Percentiles rank a stretch among this genome's conserved stretches.
phyloP scores from a whole-genome alignment of 2,113 vertebrate species.

The Cryptomyrus ogoouensis region DNA sequence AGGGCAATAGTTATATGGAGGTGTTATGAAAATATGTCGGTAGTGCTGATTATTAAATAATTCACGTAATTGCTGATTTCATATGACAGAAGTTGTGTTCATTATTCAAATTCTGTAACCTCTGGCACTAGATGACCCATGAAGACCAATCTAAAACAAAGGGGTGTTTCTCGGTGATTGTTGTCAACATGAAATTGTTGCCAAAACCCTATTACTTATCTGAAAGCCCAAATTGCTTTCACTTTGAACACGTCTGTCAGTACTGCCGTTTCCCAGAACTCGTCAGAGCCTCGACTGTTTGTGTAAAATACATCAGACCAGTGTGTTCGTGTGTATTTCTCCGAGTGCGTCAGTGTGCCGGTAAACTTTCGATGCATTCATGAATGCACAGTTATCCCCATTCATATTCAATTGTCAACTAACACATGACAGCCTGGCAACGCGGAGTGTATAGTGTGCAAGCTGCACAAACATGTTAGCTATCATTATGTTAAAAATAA shows the following conservation, averaged over 20 bases:
- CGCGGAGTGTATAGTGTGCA: not conserved
- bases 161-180: not conserved
- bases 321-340: not conserved
- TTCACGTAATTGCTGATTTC: not conserved
- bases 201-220: not conserved
- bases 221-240: not conserved
- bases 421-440: not conserved
- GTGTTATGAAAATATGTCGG: not conserved
- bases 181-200: not conserved
- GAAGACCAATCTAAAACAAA: not conserved
- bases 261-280: not conserved
- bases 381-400: not conserved
- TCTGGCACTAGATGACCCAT: not conserved
- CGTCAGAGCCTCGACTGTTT: not conserved
- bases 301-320: not conserved
- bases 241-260: not conserved
- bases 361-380: not conserved
- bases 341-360: not conserved
- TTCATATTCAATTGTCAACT: not conserved
- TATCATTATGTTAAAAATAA: not conserved
- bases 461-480: not conserved
- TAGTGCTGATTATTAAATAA: not conserved
- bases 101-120: not conserved
- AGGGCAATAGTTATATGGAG: not conserved
- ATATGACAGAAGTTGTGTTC: not conserved